Evolutionary conservation across 2,888 invertebrate genomes (phyloP).

Genomic region (Microctonus hyperodae): DNA sequence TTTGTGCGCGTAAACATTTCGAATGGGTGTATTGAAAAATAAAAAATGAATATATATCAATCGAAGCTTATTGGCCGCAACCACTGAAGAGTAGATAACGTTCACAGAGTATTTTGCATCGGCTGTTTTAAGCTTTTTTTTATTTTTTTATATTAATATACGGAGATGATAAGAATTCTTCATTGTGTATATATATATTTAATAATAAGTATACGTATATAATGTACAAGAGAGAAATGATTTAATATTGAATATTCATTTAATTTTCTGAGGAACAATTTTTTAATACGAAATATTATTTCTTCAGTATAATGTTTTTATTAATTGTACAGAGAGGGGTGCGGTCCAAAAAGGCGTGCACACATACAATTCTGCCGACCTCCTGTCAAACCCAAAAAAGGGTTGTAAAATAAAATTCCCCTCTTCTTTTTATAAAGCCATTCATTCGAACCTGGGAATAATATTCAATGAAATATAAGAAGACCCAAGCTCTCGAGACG

Average conservation of each 20-base stretch:
- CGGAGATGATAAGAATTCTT: too few relatives aligned
- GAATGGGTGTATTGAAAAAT: slow-evolving; percentile 39
- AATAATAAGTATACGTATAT: too few relatives aligned
- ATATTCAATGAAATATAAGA: slow-evolving; percentile 35
- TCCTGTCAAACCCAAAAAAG: slow-evolving; percentile 20
- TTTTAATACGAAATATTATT: neutral
- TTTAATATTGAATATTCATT: too few relatives aligned
- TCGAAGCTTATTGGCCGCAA: slow-evolving; percentile 26
- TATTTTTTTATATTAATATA: too few relatives aligned
- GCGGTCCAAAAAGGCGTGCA: slow-evolving; percentile 40
- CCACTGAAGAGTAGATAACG: slow-evolving; percentile 12
- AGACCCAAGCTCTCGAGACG: slow-evolving; percentile 27
- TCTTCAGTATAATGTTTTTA: neutral
- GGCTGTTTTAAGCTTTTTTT: too few relatives aligned
- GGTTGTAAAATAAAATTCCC: slow-evolving; percentile 31
- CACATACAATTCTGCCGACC: slow-evolving; percentile 24
- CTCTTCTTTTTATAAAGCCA: slow-evolving; percentile 20
- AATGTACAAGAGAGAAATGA: too few relatives aligned
- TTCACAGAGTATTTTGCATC: too few relatives aligned
- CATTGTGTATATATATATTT: too few relatives aligned
- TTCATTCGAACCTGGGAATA: slow-evolving; percentile 28
- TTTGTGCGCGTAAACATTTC: slow-evolving; percentile 41
- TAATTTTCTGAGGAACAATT: neutral
- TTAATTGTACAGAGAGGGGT: slow-evolving; percentile 33
- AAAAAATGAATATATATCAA: slow-evolving; percentile 31